These are phyloP conservation scores for Garrulus glandarius DNA, from an alignment of 2,797 vertebrate genomes.

Conservation along the genomic window DNA sequence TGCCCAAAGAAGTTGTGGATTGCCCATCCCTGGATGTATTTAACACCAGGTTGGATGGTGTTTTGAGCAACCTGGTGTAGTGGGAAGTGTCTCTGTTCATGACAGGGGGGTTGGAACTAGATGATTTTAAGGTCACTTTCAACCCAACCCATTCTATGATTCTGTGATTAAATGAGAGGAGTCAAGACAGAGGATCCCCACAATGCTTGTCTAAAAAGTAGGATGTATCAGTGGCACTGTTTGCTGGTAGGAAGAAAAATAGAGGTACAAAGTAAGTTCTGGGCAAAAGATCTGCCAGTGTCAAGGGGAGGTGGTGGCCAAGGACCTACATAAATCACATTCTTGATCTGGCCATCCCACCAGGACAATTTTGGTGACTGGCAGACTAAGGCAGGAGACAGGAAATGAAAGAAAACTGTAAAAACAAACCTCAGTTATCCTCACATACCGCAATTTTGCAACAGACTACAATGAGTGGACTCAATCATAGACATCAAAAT, in stretches of 20 bases:
- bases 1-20: background rate
- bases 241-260: background rate
- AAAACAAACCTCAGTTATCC: background rate
- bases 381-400: background rate
- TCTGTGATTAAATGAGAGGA: background rate
- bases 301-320: background rate
- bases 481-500: background rate
- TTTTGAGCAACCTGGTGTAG: background rate
- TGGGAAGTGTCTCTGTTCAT: background rate
- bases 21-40: background rate
- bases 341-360: background rate
- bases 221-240: background rate
- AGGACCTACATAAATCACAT: background rate
- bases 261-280: background rate
- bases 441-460: background rate
- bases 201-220: background rate
- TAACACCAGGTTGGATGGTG: background rate
- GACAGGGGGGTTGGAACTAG: background rate
- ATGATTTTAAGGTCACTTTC: background rate
- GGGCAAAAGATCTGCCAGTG: background rate
- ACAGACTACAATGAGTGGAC: background rate
- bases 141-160: background rate
- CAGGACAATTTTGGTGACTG: background rate
- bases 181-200: background rate
- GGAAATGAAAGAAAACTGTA: background rate